phyloP scores from a whole-genome alignment of 1,140 invertebrate species.

The Camponotus floridanus region DNA sequence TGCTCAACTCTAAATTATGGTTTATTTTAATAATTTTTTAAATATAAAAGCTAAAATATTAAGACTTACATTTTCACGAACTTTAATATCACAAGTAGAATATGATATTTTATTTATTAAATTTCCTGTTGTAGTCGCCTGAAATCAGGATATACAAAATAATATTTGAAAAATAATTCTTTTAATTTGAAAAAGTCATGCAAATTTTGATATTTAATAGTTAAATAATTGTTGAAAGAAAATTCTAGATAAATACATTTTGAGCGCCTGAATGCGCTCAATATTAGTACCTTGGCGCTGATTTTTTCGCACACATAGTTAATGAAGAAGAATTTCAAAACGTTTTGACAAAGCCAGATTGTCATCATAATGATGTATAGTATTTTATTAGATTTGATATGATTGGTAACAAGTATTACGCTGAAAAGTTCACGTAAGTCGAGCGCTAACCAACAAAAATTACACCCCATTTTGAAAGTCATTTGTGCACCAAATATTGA shows the following conservation, averaged over 20 bases:
- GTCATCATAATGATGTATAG: background rate
- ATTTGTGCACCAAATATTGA: slow-evolving; percentile 20
- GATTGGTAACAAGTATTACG: background rate
- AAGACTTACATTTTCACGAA: slow-evolving; percentile 15
- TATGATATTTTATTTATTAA: background rate
- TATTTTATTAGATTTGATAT: background rate
- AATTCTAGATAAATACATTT: background rate
- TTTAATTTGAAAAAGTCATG: background rate
- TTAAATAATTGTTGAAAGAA: too few relatives aligned
- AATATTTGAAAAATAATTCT: background rate
- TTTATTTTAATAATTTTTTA: background rate
- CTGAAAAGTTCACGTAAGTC: background rate
- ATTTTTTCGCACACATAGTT: slow-evolving; percentile 7
- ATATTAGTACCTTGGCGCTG: slow-evolving; percentile 11
- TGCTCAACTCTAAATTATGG: background rate
- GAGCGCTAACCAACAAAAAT: background rate
- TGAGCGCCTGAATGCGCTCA: background rate
- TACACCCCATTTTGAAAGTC: slow-evolving; percentile 19
- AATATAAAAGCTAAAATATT: background rate
- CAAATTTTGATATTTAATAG: background rate
- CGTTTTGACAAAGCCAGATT: background rate
- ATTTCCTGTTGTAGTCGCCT: slow-evolving; percentile 6
- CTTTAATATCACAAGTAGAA: background rate
- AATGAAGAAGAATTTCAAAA: slow-evolving; percentile 7
- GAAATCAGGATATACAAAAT: background rate